Percentiles rank a stretch among this genome's conserved stretches.
phyloP scores from a whole-genome alignment of 2,888 invertebrate species.

The Coronaproctus castanopsis region DNA sequence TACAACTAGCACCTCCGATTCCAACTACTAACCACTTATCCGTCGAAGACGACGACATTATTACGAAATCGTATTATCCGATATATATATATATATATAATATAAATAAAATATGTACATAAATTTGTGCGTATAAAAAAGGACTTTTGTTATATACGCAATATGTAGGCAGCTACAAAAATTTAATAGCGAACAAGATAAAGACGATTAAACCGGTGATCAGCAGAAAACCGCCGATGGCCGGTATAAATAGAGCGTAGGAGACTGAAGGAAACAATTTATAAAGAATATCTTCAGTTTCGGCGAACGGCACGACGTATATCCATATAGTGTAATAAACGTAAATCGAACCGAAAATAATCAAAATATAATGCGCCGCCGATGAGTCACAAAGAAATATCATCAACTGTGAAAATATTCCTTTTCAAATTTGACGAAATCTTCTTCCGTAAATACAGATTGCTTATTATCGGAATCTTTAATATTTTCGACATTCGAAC shows the following conservation, averaged over 20 bases:
- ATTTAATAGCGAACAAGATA: constrained; percentile 25
- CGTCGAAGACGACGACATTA: background rate
- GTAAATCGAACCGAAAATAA: constrained; percentile 32
- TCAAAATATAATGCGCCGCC: constrained; percentile 36
- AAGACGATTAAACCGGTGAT: constrained; percentile 43
- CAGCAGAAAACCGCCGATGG: constrained; percentile 38
- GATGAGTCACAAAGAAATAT: constrained; percentile 21
- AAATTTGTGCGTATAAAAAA: no score
- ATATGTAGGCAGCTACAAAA: background rate
- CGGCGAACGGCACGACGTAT: constrained; percentile 44
- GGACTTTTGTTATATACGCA: no score
- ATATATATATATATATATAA: no score
- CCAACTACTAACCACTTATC: constrained; percentile 38
- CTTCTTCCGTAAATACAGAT: constrained; percentile 48
- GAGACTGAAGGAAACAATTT: constrained; percentile 34
- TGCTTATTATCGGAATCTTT: constrained; percentile 25
- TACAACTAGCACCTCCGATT: constrained; percentile 60
- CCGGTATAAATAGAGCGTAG: constrained; percentile 39
- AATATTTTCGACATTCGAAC: constrained; percentile 18
- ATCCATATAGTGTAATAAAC: constrained; percentile 42
- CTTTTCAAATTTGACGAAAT: constrained; percentile 42
- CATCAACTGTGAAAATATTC: constrained; percentile 33
- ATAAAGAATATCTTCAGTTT: constrained; percentile 34
- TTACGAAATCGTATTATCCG: no score
- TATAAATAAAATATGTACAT: no score